Conservation (phyloP, 2,888 invertebrate species). For the Theretra japonica region DNA sequence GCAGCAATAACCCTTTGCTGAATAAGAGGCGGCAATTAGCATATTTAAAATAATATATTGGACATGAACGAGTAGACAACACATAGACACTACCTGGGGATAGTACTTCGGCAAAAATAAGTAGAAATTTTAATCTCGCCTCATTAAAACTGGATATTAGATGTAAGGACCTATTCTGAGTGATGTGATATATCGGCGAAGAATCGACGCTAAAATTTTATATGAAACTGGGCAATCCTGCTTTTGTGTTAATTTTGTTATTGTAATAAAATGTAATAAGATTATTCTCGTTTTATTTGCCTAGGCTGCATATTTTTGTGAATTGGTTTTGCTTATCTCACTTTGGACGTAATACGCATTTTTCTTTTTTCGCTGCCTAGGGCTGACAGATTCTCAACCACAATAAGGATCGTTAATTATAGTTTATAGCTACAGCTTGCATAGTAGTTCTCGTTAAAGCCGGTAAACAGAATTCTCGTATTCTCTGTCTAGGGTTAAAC, state of each 20-base stretch:
- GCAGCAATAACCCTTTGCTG: constrained; percentile 1
- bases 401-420: too few relatives aligned
- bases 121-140: constrained; percentile 13
- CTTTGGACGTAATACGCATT: too few relatives aligned
- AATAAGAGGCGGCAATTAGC: constrained; percentile 3
- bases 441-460: too few relatives aligned
- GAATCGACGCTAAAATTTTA: constrained; percentile 10
- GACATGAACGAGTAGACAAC: neutral
- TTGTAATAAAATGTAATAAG: constrained; percentile 20
- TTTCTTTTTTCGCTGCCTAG: too few relatives aligned
- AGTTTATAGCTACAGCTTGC: too few relatives aligned
- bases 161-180: constrained; percentile 1
- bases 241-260: constrained; percentile 27
- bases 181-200: constrained; percentile 7
- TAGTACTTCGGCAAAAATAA: neutral
- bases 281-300: neutral
- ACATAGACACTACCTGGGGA: neutral
- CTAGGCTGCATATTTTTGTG: neutral
- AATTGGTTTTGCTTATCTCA: too few relatives aligned
- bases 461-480: too few relatives aligned
- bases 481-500: too few relatives aligned
- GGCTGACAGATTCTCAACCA: too few relatives aligned
- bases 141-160: constrained; percentile 5
- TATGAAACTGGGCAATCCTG: constrained; percentile 13
- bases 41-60: neutral